Conservation (phyloP, 2,113 vertebrate genomes). For the Astatoreochromis straeleni region DNA sequence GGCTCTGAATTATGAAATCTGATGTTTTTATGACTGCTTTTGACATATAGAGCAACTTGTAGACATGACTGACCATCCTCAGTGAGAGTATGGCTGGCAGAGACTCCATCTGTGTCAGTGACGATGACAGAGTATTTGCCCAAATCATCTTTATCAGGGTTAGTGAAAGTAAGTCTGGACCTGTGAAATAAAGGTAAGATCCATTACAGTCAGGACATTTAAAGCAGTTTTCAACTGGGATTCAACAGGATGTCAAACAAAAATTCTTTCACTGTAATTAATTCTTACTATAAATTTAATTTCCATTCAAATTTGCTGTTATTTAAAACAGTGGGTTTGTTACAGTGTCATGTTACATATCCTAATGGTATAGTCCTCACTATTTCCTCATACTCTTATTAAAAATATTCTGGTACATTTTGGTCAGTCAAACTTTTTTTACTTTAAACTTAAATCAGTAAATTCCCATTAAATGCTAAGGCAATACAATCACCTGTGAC, state of each 20-base stretch:
- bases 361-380: not conserved
- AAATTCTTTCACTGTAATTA: not conserved
- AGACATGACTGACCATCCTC: slow-evolving; percentile 74
- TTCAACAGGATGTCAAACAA: not conserved
- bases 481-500: not conserved
- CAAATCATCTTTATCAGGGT: slow-evolving; percentile 82
- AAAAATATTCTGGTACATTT: not conserved
- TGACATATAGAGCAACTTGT: fast-evolving
- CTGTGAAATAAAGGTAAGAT: slow-evolving; percentile 58
- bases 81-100: slow-evolving; percentile 83
- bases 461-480: not conserved
- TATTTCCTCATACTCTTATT: not conserved
- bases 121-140: slow-evolving; percentile 87
- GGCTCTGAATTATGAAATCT: not conserved
- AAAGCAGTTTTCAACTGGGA: not conserved
- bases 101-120: slow-evolving; percentile 89
- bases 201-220: not conserved
- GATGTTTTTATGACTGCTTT: not conserved
- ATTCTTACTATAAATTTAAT: not conserved
- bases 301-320: not conserved
- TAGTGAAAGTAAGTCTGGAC: slow-evolving; percentile 84
- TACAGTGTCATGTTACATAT: not conserved
- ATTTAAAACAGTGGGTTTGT: not conserved
- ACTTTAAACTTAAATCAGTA: not conserved
- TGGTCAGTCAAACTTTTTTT: not conserved